phyloP scores from a whole-genome alignment of 2,113 vertebrate species.

The Stercorarius parasiticus region DNA sequence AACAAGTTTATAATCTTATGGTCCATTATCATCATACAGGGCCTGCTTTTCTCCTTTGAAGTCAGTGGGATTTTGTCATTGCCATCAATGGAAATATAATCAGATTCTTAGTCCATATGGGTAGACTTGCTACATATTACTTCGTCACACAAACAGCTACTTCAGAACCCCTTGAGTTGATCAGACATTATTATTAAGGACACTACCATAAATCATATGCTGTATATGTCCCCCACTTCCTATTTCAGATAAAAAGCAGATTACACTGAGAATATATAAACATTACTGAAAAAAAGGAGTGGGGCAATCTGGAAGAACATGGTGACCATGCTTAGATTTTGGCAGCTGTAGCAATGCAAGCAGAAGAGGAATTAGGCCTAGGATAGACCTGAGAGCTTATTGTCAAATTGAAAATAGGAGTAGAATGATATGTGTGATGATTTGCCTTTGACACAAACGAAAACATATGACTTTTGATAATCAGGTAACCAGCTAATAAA shows the following conservation, averaged over 20 bases:
- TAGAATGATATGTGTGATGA: conserved; percentile 26
- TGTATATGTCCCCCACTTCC: neutral
- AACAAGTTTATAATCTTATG: conserved; percentile 55
- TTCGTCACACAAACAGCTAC: conserved; percentile 17
- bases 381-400: conserved; percentile 2
- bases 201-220: neutral
- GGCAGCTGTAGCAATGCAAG: neutral
- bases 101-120: neutral
- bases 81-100: neutral
- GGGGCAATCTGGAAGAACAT: neutral
- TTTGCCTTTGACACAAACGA: conserved; percentile 48
- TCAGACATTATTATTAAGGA: neutral
- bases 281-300: neutral
- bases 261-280: neutral
- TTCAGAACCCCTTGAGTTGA: neutral
- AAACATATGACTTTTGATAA: conserved; percentile 54
- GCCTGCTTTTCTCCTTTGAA: conserved; percentile 51
- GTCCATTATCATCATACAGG: neutral
- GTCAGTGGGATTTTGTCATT: conserved; percentile 27
- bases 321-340: neutral
- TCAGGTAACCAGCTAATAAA: conserved; percentile 54
- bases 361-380: neutral
- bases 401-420: conserved; percentile 19
- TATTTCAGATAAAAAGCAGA: conserved; percentile 4
- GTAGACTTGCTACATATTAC: neutral